Evolutionary conservation across 2,113 vertebrate species (phyloP).

Genomic region (Onychostoma macrolepis): DNA sequence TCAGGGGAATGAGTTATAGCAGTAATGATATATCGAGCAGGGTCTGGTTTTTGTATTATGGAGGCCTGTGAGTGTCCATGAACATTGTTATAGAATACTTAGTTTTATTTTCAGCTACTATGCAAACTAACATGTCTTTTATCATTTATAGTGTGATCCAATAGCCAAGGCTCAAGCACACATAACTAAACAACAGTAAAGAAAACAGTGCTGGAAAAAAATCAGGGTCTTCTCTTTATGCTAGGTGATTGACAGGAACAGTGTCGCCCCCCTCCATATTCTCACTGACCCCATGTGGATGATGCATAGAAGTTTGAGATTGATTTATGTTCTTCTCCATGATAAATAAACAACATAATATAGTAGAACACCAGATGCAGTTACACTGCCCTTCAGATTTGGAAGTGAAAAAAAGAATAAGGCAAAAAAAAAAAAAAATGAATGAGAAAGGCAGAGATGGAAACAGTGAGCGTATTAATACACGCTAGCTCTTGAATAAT

Average conservation of each 20-base stretch:
- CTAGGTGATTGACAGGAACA: background rate
- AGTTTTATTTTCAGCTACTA: background rate
- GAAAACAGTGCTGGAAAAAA: background rate
- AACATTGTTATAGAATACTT: background rate
- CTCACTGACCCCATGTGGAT: background rate
- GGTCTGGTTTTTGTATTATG: conserved; percentile 33
- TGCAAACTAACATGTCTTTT: background rate
- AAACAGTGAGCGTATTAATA: conserved; percentile 8
- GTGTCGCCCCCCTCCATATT: background rate
- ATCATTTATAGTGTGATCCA: background rate
- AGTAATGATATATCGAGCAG: conserved; percentile 20
- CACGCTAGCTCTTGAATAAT: conserved; percentile 25
- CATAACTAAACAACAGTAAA: background rate
- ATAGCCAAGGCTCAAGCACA: background rate
- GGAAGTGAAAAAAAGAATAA: background rate
- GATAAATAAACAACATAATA: background rate
- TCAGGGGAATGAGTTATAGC: conserved; percentile 12
- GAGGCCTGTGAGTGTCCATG: background rate
- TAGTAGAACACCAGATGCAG: background rate
- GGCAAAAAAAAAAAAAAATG: background rate
- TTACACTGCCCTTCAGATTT: background rate
- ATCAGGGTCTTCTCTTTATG: background rate
- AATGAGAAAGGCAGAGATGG: background rate
- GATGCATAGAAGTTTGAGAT: background rate
- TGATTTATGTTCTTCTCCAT: background rate